These are phyloP conservation scores for Glareola pratincola DNA, from an alignment of 2,113 vertebrate species.

Conservation along the genomic window DNA sequence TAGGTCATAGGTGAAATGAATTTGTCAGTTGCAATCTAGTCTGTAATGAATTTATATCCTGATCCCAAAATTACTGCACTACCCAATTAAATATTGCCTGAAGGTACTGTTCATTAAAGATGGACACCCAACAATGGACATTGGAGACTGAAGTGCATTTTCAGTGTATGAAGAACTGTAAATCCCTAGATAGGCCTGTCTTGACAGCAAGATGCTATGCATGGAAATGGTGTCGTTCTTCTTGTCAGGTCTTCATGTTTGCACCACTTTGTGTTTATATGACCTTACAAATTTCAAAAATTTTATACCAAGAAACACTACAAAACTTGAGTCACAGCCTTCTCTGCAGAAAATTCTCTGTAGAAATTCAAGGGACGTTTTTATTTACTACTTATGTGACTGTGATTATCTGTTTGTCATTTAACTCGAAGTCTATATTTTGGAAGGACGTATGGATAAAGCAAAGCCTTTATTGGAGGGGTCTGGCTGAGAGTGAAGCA, in stretches of 20 bases:
- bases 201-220: neutral
- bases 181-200: neutral
- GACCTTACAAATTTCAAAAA: neutral
- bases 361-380: neutral
- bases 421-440: neutral
- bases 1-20: constrained; percentile 37
- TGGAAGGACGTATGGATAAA: neutral
- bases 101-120: constrained; percentile 8
- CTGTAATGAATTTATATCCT: constrained; percentile 48
- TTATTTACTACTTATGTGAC: rapidly evolving
- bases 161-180: neutral
- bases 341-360: neutral
- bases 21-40: constrained; percentile 31
- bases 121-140: neutral
- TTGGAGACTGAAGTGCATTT: neutral
- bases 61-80: constrained; percentile 33
- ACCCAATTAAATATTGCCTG: constrained; percentile 33
- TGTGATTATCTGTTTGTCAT: neutral
- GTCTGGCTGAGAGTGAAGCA: neutral
- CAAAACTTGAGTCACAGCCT: neutral
- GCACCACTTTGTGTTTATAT: neutral
- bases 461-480: neutral
- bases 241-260: neutral
- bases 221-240: neutral
- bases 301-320: neutral